Percentiles rank a stretch among this genome's conserved stretches.
Evolutionary conservation across 2,113 vertebrate genomes (phyloP).

Genomic region (Hemibagrus wyckioides): DNA sequence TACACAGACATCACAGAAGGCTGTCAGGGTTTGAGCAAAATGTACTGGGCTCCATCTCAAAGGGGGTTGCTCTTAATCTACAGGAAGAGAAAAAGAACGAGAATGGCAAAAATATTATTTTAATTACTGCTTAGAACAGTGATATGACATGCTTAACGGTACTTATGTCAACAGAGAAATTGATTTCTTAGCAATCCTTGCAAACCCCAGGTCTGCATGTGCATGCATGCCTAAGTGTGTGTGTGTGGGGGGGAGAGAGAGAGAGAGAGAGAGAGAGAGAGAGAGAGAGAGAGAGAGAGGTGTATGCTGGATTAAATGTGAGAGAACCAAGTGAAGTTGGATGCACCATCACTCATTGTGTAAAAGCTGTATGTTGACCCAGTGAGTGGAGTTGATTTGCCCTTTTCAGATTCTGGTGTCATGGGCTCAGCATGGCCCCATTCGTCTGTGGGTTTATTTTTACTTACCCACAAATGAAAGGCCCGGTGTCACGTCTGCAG

Average conservation of each 20-base stretch:
- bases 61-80: slow-evolving; percentile 36
- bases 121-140: not conserved
- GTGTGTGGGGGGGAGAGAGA: not conserved
- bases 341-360: not conserved
- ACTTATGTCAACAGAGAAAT: not conserved
- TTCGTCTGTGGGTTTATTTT: slow-evolving; percentile 40
- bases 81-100: not conserved
- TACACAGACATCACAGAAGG: slow-evolving; percentile 7
- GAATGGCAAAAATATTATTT: not conserved
- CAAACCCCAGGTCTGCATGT: not conserved
- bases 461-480: slow-evolving; percentile 49
- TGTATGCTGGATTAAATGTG: not conserved
- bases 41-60: slow-evolving; percentile 29
- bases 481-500: slow-evolving; percentile 18
- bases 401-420: slow-evolving; percentile 21
- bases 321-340: not conserved
- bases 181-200: not conserved
- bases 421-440: slow-evolving; percentile 15
- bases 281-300: slow-evolving; percentile 5
- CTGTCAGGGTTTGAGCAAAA: slow-evolving; percentile 30
- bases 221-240: not conserved
- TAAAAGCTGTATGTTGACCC: slow-evolving; percentile 11
- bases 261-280: not conserved
- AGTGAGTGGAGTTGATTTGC: slow-evolving; percentile 30
- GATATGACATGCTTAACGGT: not conserved